Base-by-base conservation (phyloP, 2,888 invertebrate species). In the Melinaea marsaeus region DNA sequence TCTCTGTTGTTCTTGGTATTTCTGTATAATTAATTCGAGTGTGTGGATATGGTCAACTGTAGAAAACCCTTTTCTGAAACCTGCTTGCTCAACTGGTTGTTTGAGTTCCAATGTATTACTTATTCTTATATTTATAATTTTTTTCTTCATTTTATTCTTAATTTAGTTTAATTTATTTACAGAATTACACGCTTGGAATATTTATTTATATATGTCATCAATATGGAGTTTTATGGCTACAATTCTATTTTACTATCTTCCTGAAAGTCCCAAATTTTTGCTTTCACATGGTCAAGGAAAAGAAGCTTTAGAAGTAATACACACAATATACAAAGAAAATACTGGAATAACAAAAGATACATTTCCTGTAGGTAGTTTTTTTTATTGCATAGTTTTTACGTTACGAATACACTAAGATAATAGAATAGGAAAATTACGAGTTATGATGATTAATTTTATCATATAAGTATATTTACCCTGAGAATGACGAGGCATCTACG, bases 261-360 rank as follows among this genome's bases (percentile, higher is more conserved):
- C 84, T 1, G 85, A 85, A 62, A 85, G 84, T 64, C 85, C 85
- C 0, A 84, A 84, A 67, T 85, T 77, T 60, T 72, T 84, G 7
- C 69, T 85, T 9, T 78, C 80, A 0, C 78, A 79, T 47, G 81
- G 80, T 0, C 73, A 77, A 61, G 79, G 78, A 46, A 72, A 75
- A 4, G 76, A 83, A 61, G 80, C 84, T 1, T 70, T 84, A 56
- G 77, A 81, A 45, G 75, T 84, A 35, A 67, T 84, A 1, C 79
- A 75, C 64, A 71, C 68, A 5, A 75, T 85, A 4, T 85, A 82
- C 64, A 66, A 61, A 6, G 73, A 75, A 47, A 85, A 85, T 55
- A 82, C 80, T 11, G 79, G 84, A 4, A 74, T 75, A 13, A 67
- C 74, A 3, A 73, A 69, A 63, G 75, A 79, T 9, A 70, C 74